phyloP scores from a whole-genome alignment of 2,797 vertebrate species.

The Sebastes alutus region DNA sequence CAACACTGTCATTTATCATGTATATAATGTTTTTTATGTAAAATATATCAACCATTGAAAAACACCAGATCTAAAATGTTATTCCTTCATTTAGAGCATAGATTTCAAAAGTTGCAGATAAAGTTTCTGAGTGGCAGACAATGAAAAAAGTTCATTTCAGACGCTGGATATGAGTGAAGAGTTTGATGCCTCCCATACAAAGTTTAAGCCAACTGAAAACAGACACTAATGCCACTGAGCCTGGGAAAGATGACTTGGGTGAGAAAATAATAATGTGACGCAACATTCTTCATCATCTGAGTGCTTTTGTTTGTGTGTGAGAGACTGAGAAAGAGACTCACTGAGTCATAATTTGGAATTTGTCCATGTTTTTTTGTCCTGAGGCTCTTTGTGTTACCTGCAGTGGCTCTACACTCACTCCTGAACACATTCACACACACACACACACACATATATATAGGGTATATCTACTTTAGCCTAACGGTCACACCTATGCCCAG shows the following conservation, averaged over 20 bases:
- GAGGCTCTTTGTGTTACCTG: neutral
- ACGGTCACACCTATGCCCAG: constrained; percentile 20
- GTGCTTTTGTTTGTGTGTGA: constrained; percentile 28
- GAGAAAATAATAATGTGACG: constrained; percentile 40
- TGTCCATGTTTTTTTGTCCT: neutral
- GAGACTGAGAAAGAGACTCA: constrained; percentile 9
- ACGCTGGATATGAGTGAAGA: neutral
- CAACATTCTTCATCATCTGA: constrained; percentile 30
- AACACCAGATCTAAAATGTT: no score
- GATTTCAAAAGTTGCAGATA: no score
- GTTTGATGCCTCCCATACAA: neutral
- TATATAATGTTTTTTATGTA: no score
- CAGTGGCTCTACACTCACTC: neutral
- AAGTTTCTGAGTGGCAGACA: no score
- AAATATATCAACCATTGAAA: no score
- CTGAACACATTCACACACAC: neutral
- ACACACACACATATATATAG: neutral
- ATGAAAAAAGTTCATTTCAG: no score
- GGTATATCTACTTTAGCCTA: neutral
- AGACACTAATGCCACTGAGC: constrained; percentile 1
- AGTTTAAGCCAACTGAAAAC: constrained; percentile 2
- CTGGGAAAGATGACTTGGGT: constrained; percentile 33
- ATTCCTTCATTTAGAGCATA: no score
- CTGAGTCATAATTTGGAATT: constrained; percentile 43
- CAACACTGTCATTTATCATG: no score